Evolutionary conservation across 2,797 vertebrate genomes (phyloP), one percentile per base, ranked within the genome.

Genomic region (Channallabes apus): DNA sequence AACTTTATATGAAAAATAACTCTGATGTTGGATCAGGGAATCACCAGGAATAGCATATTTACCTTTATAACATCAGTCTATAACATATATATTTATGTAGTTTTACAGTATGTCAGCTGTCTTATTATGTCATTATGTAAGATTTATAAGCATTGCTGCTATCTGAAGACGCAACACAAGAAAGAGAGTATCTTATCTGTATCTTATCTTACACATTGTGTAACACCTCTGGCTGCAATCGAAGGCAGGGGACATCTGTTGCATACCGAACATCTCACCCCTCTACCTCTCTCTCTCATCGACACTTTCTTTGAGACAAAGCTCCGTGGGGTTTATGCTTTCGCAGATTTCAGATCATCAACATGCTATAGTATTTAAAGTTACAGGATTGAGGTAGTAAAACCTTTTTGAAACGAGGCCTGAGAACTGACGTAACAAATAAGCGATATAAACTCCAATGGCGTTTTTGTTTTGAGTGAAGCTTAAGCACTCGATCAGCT

Each of bases 401-500:
- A 24, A 83, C 78, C 24, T 80, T 72, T 71, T 46, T 46, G 8
- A 61, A 22, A 78, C 64, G 62, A 64, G 35, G 68, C 27, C 38
- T 4, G 38, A 71, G 18, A 62, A 83, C 61, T 72, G 82, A 65
- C 59, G 67, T 32, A 83, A 67, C 84, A 76, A 75, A 79, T n/a
- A 64, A 77, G 81, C 27, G 54, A 71, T 35, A 75, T 62, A 83
- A 83, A 86, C 84, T 73, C 68, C 85, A 75, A 84, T 72, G 75
- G 73, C 5, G 46, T 22, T n/a, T 58, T 41, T 46, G 61, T 35
- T 61, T 64, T 80, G 68, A 84, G 32, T 24, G 27, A 62, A 65
- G 61, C 82, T 84, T 80, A 84, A 61, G 14, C 68, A 86, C 62
- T 68, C 72, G 1, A 82, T 80, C 77, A 64, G 41, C 32, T 81